A percentile compares a stretch with the other conserved stretches of the same genome.
phyloP scores from a whole-genome alignment of 2,797 vertebrate species.

The Enteromius viviparus region DNA sequence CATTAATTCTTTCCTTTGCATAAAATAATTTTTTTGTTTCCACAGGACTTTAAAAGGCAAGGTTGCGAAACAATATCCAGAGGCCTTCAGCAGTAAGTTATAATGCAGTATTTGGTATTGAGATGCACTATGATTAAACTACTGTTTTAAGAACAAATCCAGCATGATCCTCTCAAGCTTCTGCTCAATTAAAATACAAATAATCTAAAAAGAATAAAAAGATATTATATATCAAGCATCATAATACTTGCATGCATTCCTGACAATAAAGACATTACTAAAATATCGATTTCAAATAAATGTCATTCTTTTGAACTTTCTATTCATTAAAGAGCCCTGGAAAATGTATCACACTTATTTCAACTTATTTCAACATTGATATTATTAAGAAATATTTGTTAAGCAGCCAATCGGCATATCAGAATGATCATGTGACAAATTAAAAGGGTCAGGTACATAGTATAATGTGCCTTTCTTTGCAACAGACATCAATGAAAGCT shows the following conservation, averaged over 20 bases:
- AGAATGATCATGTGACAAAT: background rate
- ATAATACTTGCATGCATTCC: background rate
- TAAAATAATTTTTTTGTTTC: conserved; percentile 18
- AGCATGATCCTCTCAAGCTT: background rate
- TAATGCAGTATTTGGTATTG: conserved; percentile 14
- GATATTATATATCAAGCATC: no score
- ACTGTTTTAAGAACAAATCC: background rate
- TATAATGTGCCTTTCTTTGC: background rate
- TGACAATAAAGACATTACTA: background rate
- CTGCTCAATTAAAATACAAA: background rate
- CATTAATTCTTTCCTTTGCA: background rate
- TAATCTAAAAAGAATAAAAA: background rate
- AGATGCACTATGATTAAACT: background rate
- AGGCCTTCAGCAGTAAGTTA: conserved; percentile 94
- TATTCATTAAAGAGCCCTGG: background rate
- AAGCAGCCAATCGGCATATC: background rate
- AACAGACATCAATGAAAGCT: conserved; percentile 86
- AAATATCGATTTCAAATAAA: background rate
- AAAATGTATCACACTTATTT: background rate
- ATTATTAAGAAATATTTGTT: background rate
- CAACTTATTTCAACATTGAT: background rate
- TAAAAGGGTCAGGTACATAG: background rate
- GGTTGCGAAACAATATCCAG: conserved; percentile 93
- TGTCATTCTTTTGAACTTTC: background rate
- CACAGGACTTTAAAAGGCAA: conserved; percentile 92